Base-by-base conservation (phyloP, 2,113 vertebrate genomes). In the Mus pahari region DNA sequence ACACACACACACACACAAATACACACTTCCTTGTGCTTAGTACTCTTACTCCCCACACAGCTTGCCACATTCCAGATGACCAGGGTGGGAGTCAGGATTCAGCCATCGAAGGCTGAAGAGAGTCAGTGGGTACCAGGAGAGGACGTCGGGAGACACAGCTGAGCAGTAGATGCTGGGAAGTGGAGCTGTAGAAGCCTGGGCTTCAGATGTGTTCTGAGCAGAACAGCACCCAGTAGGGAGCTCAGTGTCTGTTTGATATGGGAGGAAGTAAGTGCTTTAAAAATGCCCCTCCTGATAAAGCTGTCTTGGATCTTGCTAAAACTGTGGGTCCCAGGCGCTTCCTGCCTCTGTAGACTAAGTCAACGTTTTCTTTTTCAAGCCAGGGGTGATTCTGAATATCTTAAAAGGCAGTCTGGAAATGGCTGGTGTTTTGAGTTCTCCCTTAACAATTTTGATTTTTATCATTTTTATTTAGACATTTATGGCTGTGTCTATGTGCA, bases 71-170 rank as follows among this genome's bases (percentile, higher is more conserved):
- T 79, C 58, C 19, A n/a, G n/a, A 7, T 89, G 28, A 13, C 48
- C 36, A 5, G 28, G 71, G 0, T 31, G 31, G 66, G 36, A 4
- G 13, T 75, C 26, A 33, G 58, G 81, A 48, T 24, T 11, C 31
- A n/a, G 60, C 71, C 16, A 31, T 3, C 20, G 42, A 55, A 58
- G 62, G 24, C 10, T 14, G 79, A 71, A 48, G 79, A 53, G 48
- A 53, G 28, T 33, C 17, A 5, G 2, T 5, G 17, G 62, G 70
- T 12, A 1, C 28, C 7, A 48, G 48, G 82, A n/a, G 36, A 48
- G 13, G 8, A 0, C n/a, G 2, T 19, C 16, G 3, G 7, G 3
- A n/a, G 36, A 7, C 6, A 5, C 0, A 66, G 60, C 70, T n/a
- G 68, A 60, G 28, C 39, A 7, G 36, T 42, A 5, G 1, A 0